phyloP scores from a whole-genome alignment of 2,113 vertebrate species.

The Limnothrissa miodon region DNA sequence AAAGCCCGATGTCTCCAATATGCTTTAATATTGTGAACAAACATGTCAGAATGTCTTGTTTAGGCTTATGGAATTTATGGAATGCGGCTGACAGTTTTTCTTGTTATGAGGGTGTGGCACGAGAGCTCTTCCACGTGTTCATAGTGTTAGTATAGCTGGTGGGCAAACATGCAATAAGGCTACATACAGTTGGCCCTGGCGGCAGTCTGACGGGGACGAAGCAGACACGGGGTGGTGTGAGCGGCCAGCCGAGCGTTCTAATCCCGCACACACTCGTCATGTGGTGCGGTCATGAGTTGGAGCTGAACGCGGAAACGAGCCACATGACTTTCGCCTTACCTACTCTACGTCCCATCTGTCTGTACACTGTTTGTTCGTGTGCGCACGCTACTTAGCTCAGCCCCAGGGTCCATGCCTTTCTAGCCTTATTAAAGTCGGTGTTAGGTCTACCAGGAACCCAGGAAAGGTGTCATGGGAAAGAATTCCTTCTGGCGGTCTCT shows the following conservation, averaged over 20 bases:
- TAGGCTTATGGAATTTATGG: neutral
- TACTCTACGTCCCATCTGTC: conserved; percentile 7
- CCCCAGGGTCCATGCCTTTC: neutral
- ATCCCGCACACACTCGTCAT: conserved; percentile 67
- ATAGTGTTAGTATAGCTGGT: neutral
- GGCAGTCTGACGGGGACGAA: neutral
- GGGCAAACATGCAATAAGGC: neutral
- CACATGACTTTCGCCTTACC: conserved; percentile 62
- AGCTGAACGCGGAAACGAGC: conserved; percentile 53
- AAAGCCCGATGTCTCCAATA: no score
- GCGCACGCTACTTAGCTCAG: neutral
- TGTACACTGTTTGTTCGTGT: conserved; percentile 22
- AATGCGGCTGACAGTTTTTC: neutral
- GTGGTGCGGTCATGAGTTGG: conserved; percentile 71
- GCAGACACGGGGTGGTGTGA: conserved; percentile 49
- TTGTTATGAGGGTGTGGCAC: neutral
- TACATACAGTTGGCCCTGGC: neutral
- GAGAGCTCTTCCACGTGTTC: neutral
- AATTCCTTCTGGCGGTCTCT: neutral
- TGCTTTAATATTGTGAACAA: no score
- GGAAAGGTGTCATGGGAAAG: neutral
- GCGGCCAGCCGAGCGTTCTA: conserved; percentile 50
- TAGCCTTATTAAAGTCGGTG: neutral
- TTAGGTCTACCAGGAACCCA: neutral
- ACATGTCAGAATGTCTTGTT: neutral